phyloP scores from a whole-genome alignment of 2,888 invertebrate genomes.

The Eristalis tenax region DNA sequence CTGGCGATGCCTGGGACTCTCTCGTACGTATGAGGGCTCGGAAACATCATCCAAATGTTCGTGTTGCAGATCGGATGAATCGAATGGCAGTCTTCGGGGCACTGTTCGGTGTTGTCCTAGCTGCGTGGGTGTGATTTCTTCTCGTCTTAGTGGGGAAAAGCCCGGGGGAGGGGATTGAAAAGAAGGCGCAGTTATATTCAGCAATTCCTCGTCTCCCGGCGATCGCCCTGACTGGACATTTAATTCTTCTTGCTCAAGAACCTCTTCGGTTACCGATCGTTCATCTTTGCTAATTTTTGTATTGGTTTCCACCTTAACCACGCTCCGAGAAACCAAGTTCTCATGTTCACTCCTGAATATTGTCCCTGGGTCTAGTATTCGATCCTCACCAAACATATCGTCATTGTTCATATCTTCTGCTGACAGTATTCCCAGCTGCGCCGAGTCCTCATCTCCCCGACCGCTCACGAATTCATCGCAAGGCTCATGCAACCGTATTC shows the following conservation, averaged over 20 bases:
- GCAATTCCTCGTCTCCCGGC: slow-evolving; percentile 14
- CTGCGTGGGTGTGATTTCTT: slow-evolving; percentile 2
- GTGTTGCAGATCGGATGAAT: not conserved
- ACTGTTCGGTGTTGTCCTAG: not conserved
- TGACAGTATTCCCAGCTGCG: slow-evolving; percentile 22
- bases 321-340: slow-evolving; percentile 22
- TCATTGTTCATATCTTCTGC: slow-evolving; percentile 38
- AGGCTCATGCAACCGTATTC: slow-evolving; percentile 21
- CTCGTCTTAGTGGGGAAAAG: not conserved
- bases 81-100: not conserved
- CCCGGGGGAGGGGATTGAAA: slow-evolving; percentile 13
- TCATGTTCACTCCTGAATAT: slow-evolving; percentile 28
- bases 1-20: not conserved
- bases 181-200: slow-evolving; percentile 14
- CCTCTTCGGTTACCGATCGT: slow-evolving; percentile 44
- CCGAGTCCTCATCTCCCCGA: not conserved
- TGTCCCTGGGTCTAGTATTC: slow-evolving; percentile 11
- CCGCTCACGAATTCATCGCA: not conserved
- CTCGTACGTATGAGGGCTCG: not conserved
- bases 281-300: slow-evolving; percentile 15
- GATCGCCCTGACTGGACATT: not conserved
- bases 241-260: slow-evolving; percentile 46
- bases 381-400: slow-evolving; percentile 27
- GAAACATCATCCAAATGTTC: slow-evolving; percentile 21
- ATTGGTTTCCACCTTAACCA: slow-evolving; percentile 46